phyloP scores from a whole-genome alignment of 2,888 invertebrate genomes.

The Alloscopus bannaensis region DNA sequence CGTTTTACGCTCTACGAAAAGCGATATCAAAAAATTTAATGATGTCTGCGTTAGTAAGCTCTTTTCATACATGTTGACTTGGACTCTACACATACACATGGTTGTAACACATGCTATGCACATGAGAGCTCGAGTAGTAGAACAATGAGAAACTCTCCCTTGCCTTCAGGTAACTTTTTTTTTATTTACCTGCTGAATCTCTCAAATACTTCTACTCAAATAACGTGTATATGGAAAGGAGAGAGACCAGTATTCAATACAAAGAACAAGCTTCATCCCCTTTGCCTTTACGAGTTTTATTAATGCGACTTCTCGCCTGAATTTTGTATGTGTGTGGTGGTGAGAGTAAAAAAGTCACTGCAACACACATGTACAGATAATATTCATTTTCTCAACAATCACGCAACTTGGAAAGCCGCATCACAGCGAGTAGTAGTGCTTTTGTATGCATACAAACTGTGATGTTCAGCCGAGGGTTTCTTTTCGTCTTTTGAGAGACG shows the following conservation, averaged over 20 bases:
- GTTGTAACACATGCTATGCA: neutral
- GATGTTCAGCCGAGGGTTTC: too few relatives aligned
- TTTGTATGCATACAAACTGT: neutral
- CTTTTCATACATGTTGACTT: neutral
- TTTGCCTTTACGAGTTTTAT: neutral
- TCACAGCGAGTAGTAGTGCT: neutral
- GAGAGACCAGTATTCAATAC: neutral
- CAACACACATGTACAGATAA: too few relatives aligned
- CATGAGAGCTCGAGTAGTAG: neutral
- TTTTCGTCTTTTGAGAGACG: too few relatives aligned
- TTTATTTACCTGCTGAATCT: neutral
- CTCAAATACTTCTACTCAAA: neutral
- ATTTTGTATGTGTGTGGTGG: neutral
- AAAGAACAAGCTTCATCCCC: neutral
- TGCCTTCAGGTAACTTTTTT: constrained; percentile 33
- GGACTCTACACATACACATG: neutral
- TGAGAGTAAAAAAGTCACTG: constrained; percentile 21
- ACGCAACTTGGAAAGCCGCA: constrained; percentile 6
- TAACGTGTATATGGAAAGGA: neutral
- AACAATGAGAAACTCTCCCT: constrained; percentile 42
- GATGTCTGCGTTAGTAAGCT: neutral
- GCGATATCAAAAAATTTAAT: neutral
- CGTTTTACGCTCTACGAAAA: constrained; percentile 9
- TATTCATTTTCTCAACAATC: constrained; percentile 20
- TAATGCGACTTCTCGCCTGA: neutral